phyloP scores from a whole-genome alignment of 2,888 invertebrate species.

The Melinaea marsaeus region DNA sequence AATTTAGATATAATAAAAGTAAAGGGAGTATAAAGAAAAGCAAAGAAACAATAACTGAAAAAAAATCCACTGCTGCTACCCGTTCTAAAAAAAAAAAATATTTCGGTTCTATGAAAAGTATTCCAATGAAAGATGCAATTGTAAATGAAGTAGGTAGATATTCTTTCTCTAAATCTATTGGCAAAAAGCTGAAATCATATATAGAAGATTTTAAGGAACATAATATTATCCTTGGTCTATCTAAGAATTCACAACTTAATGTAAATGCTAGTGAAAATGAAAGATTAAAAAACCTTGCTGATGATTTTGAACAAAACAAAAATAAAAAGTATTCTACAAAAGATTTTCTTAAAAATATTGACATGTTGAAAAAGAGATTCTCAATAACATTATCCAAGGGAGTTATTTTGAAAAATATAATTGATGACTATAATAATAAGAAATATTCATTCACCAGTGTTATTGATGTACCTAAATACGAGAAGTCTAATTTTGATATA shows the following conservation, averaged over 20 bases:
- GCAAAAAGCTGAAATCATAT: conserved; percentile 20
- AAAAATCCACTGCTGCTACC: conserved; percentile 27
- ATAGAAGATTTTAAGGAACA: conserved; percentile 25
- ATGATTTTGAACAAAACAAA: conserved; percentile 24
- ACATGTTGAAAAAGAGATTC: conserved; percentile 37
- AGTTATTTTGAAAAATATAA: conserved; percentile 38
- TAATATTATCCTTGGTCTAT: conserved; percentile 26
- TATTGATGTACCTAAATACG: not conserved
- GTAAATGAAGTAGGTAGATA: conserved; percentile 24
- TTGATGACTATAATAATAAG: conserved; percentile 40
- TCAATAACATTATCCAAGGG: conserved; percentile 36
- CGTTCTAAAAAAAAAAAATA: conserved; percentile 36
- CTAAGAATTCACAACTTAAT: conserved; percentile 25
- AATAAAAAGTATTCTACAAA: conserved; percentile 26
- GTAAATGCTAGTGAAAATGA: conserved; percentile 23
- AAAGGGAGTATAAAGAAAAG: conserved; percentile 9
- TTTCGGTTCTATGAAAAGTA: conserved; percentile 22
- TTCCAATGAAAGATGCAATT: conserved; percentile 26
- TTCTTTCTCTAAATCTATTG: conserved; percentile 24
- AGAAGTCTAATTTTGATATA: conserved; percentile 23
- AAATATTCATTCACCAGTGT: conserved; percentile 27
- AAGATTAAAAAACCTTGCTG: conserved; percentile 18
- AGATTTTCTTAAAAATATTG: conserved; percentile 36
- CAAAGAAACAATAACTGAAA: conserved; percentile 10
- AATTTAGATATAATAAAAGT: too few species aligned